Conservation (phyloP, 1,140 invertebrate species). For the Panagrolaimus sp. region DNA sequence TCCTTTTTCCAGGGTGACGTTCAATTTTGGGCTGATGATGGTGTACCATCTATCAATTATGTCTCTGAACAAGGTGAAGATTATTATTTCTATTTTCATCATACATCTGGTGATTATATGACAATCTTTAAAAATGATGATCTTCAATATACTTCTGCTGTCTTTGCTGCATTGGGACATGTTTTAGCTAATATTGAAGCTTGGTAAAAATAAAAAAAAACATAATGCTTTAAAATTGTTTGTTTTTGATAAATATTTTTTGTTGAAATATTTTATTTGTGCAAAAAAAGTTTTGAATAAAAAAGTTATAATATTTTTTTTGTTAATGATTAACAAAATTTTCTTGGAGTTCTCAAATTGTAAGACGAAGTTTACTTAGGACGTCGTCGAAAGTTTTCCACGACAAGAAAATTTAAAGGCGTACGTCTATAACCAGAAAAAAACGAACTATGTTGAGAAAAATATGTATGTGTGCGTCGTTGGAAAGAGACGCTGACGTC, state of each 20-base stretch:
- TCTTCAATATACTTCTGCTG: slow-evolving; percentile 28
- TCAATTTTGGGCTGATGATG: slow-evolving; percentile 22
- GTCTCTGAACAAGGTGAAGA: slow-evolving; percentile 30
- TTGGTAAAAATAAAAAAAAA: not conserved
- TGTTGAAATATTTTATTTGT: no score
- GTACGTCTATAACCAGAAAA: no score
- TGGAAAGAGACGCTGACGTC: no score
- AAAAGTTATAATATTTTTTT: no score
- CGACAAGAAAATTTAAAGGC: no score
- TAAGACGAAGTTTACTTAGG: no score
- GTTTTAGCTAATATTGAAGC: slow-evolving; percentile 10
- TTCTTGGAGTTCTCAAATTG: no score
- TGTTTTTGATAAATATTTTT: not conserved
- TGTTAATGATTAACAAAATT: no score
- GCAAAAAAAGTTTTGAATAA: no score
- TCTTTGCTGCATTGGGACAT: slow-evolving; percentile 22
- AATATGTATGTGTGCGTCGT: no score
- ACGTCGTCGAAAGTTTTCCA: no score
- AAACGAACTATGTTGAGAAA: no score
- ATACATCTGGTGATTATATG: slow-evolving; percentile 26
- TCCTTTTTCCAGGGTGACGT: slow-evolving; percentile 42
- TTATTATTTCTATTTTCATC: slow-evolving; percentile 36
- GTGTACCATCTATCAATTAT: slow-evolving; percentile 28
- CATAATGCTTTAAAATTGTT: not conserved
- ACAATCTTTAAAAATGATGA: slow-evolving; percentile 29